These are phyloP conservation scores for Anseranas semipalmata DNA, from an alignment of 2,113 vertebrate genomes.

Conservation along the genomic window DNA sequence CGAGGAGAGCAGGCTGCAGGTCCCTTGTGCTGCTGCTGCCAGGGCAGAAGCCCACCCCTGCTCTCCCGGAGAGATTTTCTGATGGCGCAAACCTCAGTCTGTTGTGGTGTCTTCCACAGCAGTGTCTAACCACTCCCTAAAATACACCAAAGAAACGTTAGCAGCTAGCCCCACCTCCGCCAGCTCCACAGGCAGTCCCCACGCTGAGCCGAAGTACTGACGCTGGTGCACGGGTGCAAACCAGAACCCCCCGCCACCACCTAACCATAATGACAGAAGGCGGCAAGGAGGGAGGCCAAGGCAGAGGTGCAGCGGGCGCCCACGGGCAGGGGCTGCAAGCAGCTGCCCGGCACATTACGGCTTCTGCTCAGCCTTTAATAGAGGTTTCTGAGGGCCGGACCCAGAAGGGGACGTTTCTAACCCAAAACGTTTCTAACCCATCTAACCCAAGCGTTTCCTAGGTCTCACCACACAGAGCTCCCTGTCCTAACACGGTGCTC, in stretches of 20 bases:
- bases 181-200: rapidly evolving
- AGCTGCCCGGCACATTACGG: too few species aligned
- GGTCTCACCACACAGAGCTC: neutral
- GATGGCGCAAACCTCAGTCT: too few species aligned
- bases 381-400: rapidly evolving
- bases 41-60: neutral
- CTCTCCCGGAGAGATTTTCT: neutral
- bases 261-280: neutral
- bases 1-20: neutral
- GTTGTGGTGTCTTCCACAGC: neutral
- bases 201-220: rapidly evolving
- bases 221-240: rapidly evolving
- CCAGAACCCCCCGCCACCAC: neutral
- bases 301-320: too few species aligned
- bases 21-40: neutral
- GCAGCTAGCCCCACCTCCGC: neutral
- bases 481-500: neutral
- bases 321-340: too few species aligned
- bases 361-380: neutral
- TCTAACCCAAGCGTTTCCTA: rapidly evolving
- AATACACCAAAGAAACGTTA: neutral
- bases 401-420: neutral
- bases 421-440: too few species aligned
- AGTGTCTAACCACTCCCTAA: neutral
- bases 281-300: neutral